Evolutionary conservation across 2,113 vertebrate genomes (phyloP), one percentile per base, ranked within the genome.

Genomic region (Romanogobio albipinnatus): DNA sequence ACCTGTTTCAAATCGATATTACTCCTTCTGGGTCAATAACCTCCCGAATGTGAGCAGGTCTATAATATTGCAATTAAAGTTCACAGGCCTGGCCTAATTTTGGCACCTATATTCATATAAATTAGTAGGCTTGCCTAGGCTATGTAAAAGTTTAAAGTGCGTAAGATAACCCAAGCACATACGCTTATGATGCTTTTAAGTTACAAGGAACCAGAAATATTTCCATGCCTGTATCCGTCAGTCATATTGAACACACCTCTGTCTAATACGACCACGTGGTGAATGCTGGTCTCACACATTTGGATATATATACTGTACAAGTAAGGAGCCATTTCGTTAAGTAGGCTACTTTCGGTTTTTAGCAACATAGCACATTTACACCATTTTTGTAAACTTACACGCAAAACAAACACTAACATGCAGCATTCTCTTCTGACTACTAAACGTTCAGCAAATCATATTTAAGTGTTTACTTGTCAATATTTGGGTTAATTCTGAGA

Each of bases 321-420:
- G 33, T 47, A 62, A 80, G 77, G 14, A 26, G 58, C 17, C 8
- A 80, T 80, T 80, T 80, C 7, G 1, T 61, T 22, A 33, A 78
- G 53, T 2, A 43, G 33, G 29, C 17, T 22, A 26, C 22, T 10
- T 15, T 56, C 9, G 0, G n/a, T 2, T 62, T 62, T 78, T 59
- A 39, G 53, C 43, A 24, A 2, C 14, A 19, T 8, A 17, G 29
- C 26, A 66, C 26, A 33, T 17, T n/a, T 39, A 1, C 13, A 9
- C 39, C 0, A 39, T 39, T 7, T 1, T 58, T 4, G 58, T 3
- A 62, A 62, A 62, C 36, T 5, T 26, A 5, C 19, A 24, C 13
- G 1, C 14, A 43, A 80, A 78, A 45, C 61, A 14, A 68, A 51
- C 76, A 43, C 1, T 8, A 51, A 9, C 45, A 49, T 53, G 0